Conservation (phyloP, 92 coral and sea anemone genomes). For the Zoanthus sociatus region DNA sequence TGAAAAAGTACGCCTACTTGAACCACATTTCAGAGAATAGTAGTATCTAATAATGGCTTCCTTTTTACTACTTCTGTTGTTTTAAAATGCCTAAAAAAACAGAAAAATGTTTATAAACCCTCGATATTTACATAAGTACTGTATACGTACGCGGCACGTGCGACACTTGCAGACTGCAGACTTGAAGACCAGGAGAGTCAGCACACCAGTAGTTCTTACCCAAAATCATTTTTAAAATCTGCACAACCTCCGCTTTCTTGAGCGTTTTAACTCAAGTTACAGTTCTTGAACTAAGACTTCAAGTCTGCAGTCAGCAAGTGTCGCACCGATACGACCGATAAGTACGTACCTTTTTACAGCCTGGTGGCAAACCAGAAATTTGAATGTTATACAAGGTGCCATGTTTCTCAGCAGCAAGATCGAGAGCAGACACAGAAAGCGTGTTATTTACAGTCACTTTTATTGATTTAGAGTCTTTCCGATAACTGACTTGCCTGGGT, state of each 20-base stretch:
- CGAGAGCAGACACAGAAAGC: neutral
- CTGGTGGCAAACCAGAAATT: slow-evolving; percentile 63
- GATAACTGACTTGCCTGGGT: neutral
- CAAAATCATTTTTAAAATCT: too few relatives aligned
- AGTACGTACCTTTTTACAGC: slow-evolving; percentile 60
- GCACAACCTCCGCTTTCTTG: too few relatives aligned
- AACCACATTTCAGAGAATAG: too few relatives aligned
- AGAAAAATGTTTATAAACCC: neutral
- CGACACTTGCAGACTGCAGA: too few relatives aligned
- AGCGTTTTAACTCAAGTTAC: too few relatives aligned
- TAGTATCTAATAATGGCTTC: too few relatives aligned
- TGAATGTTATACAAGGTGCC: slow-evolving; percentile 69
- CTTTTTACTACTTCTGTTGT: neutral
- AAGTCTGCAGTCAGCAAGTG: neutral
- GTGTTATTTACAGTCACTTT: slow-evolving; percentile 23
- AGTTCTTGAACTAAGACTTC: too few relatives aligned
- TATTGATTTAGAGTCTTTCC: slow-evolving; percentile 5
- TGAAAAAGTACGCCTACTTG: too few relatives aligned
- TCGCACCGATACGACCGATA: neutral
- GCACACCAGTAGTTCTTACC: too few relatives aligned
- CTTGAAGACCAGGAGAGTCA: too few relatives aligned
- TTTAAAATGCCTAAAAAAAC: neutral
- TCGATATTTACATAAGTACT: neutral
- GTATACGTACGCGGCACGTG: too few relatives aligned
- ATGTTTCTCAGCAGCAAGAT: slow-evolving; percentile 29